Evolutionary conservation across 2,797 vertebrate species (phyloP), one percentile per base, ranked within the genome.

Genomic region (Gymnoscopelus braueri): DNA sequence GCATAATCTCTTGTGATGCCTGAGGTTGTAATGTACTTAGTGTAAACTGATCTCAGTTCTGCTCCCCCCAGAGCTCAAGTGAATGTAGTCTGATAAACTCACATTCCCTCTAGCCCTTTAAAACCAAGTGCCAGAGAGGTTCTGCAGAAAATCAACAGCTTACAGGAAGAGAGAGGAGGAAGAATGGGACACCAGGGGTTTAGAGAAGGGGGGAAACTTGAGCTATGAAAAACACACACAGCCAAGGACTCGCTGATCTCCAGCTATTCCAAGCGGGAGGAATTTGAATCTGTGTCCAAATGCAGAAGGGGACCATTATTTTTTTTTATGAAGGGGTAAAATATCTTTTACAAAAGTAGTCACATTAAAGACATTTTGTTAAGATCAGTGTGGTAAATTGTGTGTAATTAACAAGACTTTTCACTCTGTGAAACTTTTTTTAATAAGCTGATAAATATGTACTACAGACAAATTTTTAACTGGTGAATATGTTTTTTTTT

Each of bases 81-180:
- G 6, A 44, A 53, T 23, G 56, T 15, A 48, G 52, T 12, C 67
- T 48, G 19, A 72, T 63, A 63, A 69, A 69, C 65, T 50, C 49
- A 44, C 23, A 55, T 63, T 66, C 62, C 69, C 51, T 57, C 39
- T 13, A 67, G 71, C 73, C 60, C 57, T 73, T 78, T 67, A 75
- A 82, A 55, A 77, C 60, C 24, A 50, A 66, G 67, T 82, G 76
- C 69, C 71, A 87, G 80, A 87, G 80, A 29, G 55, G 77, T 65
- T 79, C 39, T 67, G 67, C 72, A 80, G 79, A 87, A 83, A 86
- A 84, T 72, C 82, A 84, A 69, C 79, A 64, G 76, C 72, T 4
- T 82, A 84, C 87, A 89, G 83, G 82, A 87, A 88, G 79, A 87
- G 79, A 49, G 72, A 74, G 69, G 52, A 75, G 70, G 83, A 85